These are phyloP conservation scores for Trypoxylon attenuatum DNA, from an alignment of 2,888 invertebrate genomes.

Conservation along the genomic window DNA sequence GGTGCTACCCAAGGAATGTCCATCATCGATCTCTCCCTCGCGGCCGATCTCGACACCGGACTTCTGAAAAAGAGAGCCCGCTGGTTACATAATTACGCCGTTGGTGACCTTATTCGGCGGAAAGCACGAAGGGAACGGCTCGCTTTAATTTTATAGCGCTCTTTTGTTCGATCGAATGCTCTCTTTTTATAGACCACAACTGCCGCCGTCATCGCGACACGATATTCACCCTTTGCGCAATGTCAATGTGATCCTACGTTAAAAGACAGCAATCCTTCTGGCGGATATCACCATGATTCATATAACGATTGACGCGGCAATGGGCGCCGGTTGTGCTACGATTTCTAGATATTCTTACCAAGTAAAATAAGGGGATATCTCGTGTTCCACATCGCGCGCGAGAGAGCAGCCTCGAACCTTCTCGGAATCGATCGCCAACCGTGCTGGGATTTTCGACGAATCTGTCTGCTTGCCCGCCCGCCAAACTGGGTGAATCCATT, in stretches of 20 bases:
- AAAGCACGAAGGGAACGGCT: conserved; percentile 9
- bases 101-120: conserved; percentile 41
- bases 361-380: background rate
- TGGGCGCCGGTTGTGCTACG: too few relatives aligned
- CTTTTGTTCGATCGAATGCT: too few relatives aligned
- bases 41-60: conserved; percentile 5
- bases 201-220: too few relatives aligned
- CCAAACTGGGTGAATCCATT: conserved; percentile 36
- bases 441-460: conserved; percentile 14
- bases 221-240: too few relatives aligned
- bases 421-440: conserved; percentile 2
- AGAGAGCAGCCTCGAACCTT: conserved; percentile 5
- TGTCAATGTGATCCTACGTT: too few relatives aligned
- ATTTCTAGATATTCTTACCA: background rate
- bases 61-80: conserved; percentile 3
- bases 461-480: background rate
- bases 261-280: too few relatives aligned
- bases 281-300: too few relatives aligned
- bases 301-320: background rate
- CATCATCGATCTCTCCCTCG: conserved; percentile 15
- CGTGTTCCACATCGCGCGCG: conserved; percentile 28
- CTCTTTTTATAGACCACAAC: too few relatives aligned
- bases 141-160: too few relatives aligned
- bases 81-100: conserved; percentile 35
- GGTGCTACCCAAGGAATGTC: background rate